Evolutionary conservation across 2,888 invertebrate species (phyloP).

Genomic region (Thereva nobilitata): DNA sequence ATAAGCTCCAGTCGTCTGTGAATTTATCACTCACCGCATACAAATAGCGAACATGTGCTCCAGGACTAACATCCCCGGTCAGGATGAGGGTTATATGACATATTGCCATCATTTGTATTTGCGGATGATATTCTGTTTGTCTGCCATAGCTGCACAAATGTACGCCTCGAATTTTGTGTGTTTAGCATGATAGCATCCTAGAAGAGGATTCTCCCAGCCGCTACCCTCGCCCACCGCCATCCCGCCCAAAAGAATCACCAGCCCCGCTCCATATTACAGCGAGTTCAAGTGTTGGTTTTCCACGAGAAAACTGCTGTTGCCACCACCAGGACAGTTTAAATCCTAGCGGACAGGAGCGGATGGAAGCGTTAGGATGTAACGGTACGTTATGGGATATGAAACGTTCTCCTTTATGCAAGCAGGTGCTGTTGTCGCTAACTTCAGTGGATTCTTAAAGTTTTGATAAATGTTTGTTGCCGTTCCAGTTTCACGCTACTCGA

Average conservation of each 20-base stretch:
- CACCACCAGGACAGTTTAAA: neutral
- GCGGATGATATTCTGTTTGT: constrained; percentile 30
- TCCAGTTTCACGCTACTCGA: constrained; percentile 12
- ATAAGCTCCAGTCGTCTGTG: neutral
- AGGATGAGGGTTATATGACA: constrained; percentile 31
- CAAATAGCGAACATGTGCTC: constrained; percentile 32
- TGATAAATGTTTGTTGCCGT: constrained; percentile 26
- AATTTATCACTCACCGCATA: constrained; percentile 32
- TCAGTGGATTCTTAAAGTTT: constrained; percentile 29
- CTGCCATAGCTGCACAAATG: constrained; percentile 19
- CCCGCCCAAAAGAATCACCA: too few species aligned
- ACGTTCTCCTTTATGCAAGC: constrained; percentile 20
- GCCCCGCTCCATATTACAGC: neutral
- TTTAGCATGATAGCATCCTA: constrained; percentile 22
- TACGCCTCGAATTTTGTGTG: constrained; percentile 18
- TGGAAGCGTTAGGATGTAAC: constrained; percentile 3
- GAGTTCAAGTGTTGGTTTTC: neutral
- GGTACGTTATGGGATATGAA: constrained; percentile 13
- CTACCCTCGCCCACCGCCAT: too few species aligned
- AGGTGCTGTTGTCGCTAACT: constrained; percentile 16
- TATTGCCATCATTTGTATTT: constrained; percentile 33
- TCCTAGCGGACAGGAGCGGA: neutral
- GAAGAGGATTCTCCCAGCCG: neutral
- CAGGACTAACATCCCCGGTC: constrained; percentile 19
- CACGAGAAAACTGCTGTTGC: neutral